Percentiles rank a stretch among this genome's conserved stretches.
These are phyloP conservation scores for Microctonus hyperodae DNA, from an alignment of 2,888 invertebrate species.

Conservation along the genomic window DNA sequence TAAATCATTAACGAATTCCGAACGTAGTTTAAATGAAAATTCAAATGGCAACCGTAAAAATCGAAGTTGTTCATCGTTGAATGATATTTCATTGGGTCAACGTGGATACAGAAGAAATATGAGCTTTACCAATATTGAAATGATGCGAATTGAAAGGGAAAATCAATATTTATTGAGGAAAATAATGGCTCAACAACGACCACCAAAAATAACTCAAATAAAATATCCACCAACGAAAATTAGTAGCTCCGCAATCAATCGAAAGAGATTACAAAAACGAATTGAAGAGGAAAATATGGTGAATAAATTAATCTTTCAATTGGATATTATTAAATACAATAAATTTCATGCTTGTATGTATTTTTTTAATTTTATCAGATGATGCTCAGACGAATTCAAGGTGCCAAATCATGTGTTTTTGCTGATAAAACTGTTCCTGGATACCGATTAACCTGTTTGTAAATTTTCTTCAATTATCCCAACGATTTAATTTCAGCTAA, in stretches of 20 bases:
- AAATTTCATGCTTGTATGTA: conserved; percentile 1
- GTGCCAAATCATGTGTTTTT: conserved; percentile 51
- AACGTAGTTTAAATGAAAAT: neutral
- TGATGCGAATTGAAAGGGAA: conserved; percentile 62
- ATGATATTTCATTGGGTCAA: conserved; percentile 21
- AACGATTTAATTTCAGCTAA: neutral
- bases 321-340: neutral
- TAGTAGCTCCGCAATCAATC: conserved; percentile 64
- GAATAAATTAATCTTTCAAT: neutral
- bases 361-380: no score
- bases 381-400: conserved; percentile 51
- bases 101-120: conserved; percentile 55
- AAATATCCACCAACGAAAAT: conserved; percentile 39
- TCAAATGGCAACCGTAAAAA: neutral
- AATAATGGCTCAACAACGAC: conserved; percentile 59
- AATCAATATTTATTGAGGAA: conserved; percentile 62
- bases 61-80: conserved; percentile 19
- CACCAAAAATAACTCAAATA: conserved; percentile 37
- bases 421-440: conserved; percentile 42
- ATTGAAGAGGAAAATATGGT: conserved; percentile 67
- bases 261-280: conserved; percentile 63
- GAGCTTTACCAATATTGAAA: conserved; percentile 62
- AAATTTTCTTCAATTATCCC: neutral
- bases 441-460: conserved; percentile 48
- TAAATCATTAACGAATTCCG: neutral